Conservation (phyloP, 2,797 vertebrate genomes). For the Falco novaeseelandiae region DNA sequence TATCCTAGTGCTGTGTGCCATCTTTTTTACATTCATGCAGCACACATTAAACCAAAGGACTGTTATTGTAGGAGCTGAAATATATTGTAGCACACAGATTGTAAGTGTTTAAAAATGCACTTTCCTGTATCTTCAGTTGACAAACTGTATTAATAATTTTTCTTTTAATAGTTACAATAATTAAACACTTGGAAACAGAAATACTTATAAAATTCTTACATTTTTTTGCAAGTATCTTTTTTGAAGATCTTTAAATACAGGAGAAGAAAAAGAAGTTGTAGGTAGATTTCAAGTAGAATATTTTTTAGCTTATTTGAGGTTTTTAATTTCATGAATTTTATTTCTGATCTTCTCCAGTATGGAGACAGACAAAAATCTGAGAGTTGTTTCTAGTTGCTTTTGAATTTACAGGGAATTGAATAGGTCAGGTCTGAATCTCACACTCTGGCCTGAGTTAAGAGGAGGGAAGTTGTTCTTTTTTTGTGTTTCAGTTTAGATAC, state of each 20-base stretch:
- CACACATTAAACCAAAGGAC: conserved; percentile 48
- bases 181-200: not conserved
- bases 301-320: not conserved
- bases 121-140: not conserved
- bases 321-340: not conserved
- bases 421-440: not conserved
- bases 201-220: not conserved
- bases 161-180: not conserved
- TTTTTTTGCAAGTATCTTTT: not conserved
- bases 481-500: not conserved
- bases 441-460: not conserved
- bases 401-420: not conserved
- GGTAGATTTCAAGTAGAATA: not conserved
- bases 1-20: conserved; percentile 50
- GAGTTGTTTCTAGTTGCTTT: not conserved
- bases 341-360: not conserved
- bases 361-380: not conserved
- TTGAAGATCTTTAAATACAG: not conserved
- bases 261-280: not conserved
- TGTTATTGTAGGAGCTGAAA: conserved; percentile 1
- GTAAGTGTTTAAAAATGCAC: conserved; percentile 20
- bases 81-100: not conserved
- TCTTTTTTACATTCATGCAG: conserved; percentile 65
- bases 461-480: not conserved
- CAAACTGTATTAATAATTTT: not conserved